Conservation (phyloP, 2,797 vertebrate genomes). For the Bryconaethiops microstoma region DNA sequence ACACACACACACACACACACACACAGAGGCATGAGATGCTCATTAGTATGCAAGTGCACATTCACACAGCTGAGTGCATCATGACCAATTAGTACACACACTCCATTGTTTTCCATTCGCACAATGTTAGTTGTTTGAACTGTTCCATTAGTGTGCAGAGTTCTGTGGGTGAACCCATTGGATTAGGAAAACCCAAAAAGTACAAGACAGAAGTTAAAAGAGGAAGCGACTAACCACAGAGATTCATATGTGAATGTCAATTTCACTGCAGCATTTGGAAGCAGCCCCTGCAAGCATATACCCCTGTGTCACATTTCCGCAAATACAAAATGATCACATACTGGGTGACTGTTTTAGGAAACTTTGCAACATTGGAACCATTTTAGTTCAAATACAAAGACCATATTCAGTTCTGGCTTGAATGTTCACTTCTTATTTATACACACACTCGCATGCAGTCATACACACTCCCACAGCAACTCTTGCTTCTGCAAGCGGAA, state of each 20-base stretch:
- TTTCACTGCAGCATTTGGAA: conserved; percentile 20
- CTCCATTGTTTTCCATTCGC: conserved; percentile 2
- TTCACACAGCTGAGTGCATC: neutral
- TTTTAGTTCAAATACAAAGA: neutral
- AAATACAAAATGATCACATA: neutral
- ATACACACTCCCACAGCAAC: neutral
- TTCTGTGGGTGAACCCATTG: neutral
- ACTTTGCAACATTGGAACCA: neutral
- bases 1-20: neutral
- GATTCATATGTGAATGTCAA: neutral
- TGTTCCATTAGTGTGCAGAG: neutral
- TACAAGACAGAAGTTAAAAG: conserved; percentile 29
- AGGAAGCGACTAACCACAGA: conserved; percentile 18
- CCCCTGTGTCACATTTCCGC: neutral
- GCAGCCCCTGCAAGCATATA: neutral
- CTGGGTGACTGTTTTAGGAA: neutral
- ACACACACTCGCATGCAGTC: neutral
- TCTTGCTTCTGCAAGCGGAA: neutral
- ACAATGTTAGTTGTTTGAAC: neutral
- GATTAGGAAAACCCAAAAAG: neutral
- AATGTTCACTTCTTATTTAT: neutral
- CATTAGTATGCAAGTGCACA: conserved; percentile 12
- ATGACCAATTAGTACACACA: neutral
- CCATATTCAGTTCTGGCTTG: neutral
- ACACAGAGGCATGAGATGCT: neutral